Evolutionary conservation across 2,797 vertebrate species (phyloP), one percentile per base, ranked within the genome.

Genomic region (Sebastes matsubarae): DNA sequence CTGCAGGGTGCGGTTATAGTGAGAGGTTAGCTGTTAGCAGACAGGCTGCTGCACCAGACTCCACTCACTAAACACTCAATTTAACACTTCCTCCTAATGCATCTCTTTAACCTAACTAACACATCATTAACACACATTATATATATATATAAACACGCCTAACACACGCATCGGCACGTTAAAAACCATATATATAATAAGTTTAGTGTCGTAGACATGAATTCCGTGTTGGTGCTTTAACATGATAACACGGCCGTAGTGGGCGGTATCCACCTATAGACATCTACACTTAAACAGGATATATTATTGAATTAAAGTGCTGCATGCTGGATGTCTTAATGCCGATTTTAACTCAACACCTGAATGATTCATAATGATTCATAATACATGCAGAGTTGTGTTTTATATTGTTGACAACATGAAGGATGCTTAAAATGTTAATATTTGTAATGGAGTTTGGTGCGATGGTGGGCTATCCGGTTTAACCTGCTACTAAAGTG

Each of bases 1-100:
- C 32, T 34, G 89, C 89, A 88, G 93, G 93, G 93, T 87, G 93
- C 91, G 93, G 93, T 92, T 93, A 11, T 34, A 34, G 32, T 34
- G 9, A 10, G 1, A 34, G 32, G 32, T 34, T 34, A 34, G 32
- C 32, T 11, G 32, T 34, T 34, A 34, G 32, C 32, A 34, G 32
- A 34, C 63, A 11, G 83, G 64, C 80, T 72, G 22, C 16, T 2
- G 79, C 18, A n/a, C 74, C 83, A 80, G 79, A 14, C 68, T 68
- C 72, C 72, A 18, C 29, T 60, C 25, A 36, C 24, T 65, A 68
- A 81, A 42, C 72, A 76, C 77, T 81, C 85, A 79, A 12, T 61
- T 78, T 13, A 38, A 38, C 12, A 38, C 36, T 12, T 38, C 36
- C 52, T 68, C 1, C 4, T n/a, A 11, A 22, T 22, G 14, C 4